Evolutionary conservation across 1,140 invertebrate genomes (phyloP).

Genomic region (Atopsyche davidsoni): DNA sequence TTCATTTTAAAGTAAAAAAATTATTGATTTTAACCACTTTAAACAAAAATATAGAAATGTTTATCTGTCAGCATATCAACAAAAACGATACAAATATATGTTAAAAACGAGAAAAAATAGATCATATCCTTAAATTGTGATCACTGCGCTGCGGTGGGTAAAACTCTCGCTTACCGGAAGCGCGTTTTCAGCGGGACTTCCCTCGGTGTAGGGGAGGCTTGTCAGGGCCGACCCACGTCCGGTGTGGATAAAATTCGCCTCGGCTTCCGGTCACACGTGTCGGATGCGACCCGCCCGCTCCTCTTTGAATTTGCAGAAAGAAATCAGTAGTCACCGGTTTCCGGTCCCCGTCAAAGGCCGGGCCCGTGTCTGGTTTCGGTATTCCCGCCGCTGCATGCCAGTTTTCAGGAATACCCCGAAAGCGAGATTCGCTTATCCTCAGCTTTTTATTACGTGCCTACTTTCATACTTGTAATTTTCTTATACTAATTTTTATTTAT

Average conservation of each 20-base stretch:
- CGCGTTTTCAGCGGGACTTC: slow-evolving; percentile 10
- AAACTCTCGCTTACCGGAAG: neutral
- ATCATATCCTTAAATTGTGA: neutral
- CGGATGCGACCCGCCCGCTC: slow-evolving; percentile 12
- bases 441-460: no score
- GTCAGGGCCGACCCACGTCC: slow-evolving; percentile 24
- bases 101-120: neutral
- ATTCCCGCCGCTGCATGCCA: no score
- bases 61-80: neutral
- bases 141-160: neutral
- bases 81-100: neutral
- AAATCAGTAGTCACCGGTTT: slow-evolving; percentile 16
- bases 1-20: neutral
- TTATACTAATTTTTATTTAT: no score
- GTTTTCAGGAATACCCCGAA: no score
- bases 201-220: slow-evolving; percentile 23
- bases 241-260: slow-evolving; percentile 27
- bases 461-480: no score
- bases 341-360: slow-evolving; percentile 17
- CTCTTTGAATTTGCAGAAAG: slow-evolving; percentile 11
- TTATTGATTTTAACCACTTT: neutral
- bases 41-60: neutral
- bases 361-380: neutral
- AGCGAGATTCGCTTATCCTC: no score
- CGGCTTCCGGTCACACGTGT: slow-evolving; percentile 28